Conservation (phyloP, 2,888 invertebrate genomes). For the Cryptocephalus moraei region DNA sequence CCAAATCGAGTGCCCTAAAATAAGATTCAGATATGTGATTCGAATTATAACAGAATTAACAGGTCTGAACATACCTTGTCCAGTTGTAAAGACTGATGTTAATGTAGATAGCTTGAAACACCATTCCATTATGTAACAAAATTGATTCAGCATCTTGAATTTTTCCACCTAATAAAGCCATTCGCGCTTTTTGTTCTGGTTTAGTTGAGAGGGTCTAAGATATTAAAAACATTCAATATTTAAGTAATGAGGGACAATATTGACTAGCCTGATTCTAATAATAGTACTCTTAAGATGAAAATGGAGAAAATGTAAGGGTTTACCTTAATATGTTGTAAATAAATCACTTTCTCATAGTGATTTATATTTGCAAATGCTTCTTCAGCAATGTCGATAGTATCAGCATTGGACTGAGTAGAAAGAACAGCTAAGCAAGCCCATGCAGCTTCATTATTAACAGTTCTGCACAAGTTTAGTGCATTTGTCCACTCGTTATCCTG, state of each 20-base stretch:
- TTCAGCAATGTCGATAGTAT: constrained; percentile 74
- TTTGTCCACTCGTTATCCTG: constrained; percentile 63
- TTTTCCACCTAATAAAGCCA: constrained; percentile 58
- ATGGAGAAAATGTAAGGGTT: constrained; percentile 1
- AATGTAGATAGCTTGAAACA: constrained; percentile 60
- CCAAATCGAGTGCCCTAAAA: constrained; percentile 61
- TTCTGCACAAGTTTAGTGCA: constrained; percentile 32
- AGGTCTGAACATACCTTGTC: constrained; percentile 47
- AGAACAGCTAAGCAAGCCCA: constrained; percentile 94
- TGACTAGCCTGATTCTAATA: too few relatives aligned
- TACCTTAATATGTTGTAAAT: constrained; percentile 73
- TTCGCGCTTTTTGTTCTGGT: constrained; percentile 53
- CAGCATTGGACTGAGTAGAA: constrained; percentile 72
- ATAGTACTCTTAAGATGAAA: not conserved
- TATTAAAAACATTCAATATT: constrained; percentile 8
- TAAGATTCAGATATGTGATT: not conserved
- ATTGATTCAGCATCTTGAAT: constrained; percentile 60
- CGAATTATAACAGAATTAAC: not conserved
- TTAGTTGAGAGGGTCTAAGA: constrained; percentile 41
- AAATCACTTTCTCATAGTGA: constrained; percentile 77
- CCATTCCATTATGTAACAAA: constrained; percentile 55
- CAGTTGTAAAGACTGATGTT: constrained; percentile 64
- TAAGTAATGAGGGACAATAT: too few relatives aligned
- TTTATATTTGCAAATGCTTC: constrained; percentile 89
- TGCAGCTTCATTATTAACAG: constrained; percentile 49